Evolutionary conservation across 2,113 vertebrate species (phyloP), one percentile per base, ranked within the genome.

Genomic region (Dromas ardeola): DNA sequence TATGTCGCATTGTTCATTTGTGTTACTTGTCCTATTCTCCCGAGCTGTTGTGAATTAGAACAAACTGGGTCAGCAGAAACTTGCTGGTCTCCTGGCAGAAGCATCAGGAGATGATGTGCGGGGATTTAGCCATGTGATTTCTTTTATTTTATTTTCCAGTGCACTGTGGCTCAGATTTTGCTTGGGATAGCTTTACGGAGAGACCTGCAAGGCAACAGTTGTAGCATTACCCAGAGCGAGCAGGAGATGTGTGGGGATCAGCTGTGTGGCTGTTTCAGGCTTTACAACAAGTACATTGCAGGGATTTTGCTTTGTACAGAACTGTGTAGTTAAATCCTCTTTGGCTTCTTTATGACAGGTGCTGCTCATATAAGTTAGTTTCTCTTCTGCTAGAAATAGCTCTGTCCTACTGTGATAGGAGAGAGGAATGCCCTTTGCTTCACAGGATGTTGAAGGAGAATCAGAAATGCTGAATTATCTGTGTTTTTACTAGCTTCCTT

Each of bases 251-350:
- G 3, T 13, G 5, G 27, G 91, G 89, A 89, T 95, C 80, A 81
- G 72, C 88, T 66, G 42, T 0, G 0, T 58, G 55, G n/a, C 80
- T 88, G 19, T 53, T 82, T 6, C 59, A 62, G 67, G 69, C 80
- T 83, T 92, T 83, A 52, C 7, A 2, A 66, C 6, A 59, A 88
- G 67, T 20, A 5, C 15, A 36, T 93, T 65, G 76, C 63, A 42
- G 86, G 67, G 93, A 88, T 95, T 95, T 92, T 76, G 76, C 83
- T 86, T 77, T 67, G 80, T 55, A 53, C 70, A 56, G 72, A 94
- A 77, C 72, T 32, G 18, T 90, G 59, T 43, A 32, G 76, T 70
- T 84, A 95, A 95, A 95, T 92, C 88, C 83, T 82, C 69, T 71
- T 89, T 67, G 73, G 62, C 86, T 67, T 18, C 78, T 69, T 80